Evolutionary conservation across 2,888 invertebrate species (phyloP).

Genomic region (Hermodice carunculata): DNA sequence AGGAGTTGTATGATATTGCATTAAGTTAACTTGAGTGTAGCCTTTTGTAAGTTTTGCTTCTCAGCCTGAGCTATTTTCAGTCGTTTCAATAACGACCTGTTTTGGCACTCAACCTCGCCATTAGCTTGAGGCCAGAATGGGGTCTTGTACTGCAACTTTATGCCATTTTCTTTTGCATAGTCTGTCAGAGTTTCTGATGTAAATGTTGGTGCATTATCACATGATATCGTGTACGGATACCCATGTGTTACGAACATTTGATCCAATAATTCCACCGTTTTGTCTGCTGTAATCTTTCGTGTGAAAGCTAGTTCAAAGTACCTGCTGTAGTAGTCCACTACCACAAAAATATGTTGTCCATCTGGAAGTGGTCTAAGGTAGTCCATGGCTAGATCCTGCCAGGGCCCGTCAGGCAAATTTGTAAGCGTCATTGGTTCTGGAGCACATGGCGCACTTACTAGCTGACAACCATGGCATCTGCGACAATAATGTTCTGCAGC

Average conservation of each 20-base stretch:
- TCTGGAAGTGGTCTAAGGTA: background rate
- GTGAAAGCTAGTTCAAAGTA: conserved; percentile 13
- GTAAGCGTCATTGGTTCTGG: conserved; percentile 15
- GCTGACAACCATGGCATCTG: conserved; percentile 3
- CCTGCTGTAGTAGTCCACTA: conserved; percentile 15
- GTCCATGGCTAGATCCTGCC: conserved; percentile 17
- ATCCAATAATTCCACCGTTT: conserved; percentile 1
- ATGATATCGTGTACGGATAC: background rate
- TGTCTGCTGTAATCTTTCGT: background rate
- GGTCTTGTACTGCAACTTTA: background rate
- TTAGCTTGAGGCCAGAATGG: conserved; percentile 16
- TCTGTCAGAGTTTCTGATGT: background rate
- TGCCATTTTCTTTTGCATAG: background rate
- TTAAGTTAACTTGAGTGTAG: background rate
- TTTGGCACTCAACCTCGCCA: conserved; percentile 16
- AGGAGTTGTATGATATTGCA: background rate
- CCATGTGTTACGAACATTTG: conserved; percentile 7
- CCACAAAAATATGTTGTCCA: conserved; percentile 8
- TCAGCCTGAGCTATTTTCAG: background rate
- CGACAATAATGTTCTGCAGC: conserved; percentile 11
- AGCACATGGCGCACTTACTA: background rate
- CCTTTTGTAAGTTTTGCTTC: conserved; percentile 1
- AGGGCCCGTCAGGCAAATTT: conserved; percentile 7
- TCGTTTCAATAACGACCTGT: background rate
- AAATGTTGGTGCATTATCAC: conserved; percentile 23